Base-by-base conservation (phyloP, 2,113 vertebrate species). In the Shinisaurus crocodilurus region DNA sequence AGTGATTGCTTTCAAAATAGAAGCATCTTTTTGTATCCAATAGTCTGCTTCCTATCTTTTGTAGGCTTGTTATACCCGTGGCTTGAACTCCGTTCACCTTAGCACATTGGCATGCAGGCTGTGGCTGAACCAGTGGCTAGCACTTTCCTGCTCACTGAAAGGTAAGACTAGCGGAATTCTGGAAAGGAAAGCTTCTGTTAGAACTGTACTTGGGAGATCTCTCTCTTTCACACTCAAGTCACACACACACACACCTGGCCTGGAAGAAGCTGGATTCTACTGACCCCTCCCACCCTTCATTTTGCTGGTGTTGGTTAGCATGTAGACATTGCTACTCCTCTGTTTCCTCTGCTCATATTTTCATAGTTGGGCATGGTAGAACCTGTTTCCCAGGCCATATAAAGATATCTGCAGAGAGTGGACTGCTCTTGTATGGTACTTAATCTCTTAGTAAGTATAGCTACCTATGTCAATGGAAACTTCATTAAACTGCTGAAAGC, bases 21-120 rank as follows among this genome's bases (percentile, higher is more conserved):
- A 69, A 32, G 72, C 43, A 65, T 84, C 70, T 67, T 0, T 0
- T 0, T 0, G 20, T 67, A 81, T 57, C 18, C 16, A 0, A 0
- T 0, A 0, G 0, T 1, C 29, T 0, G 0, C 1, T 34, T 15
- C 23, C 86, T 92, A 23, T 87, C 16, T 90, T 88, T 88, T 83
- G 3, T 92, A 99, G 99, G 99, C 99, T 34, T 99, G 99, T 95
- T 99, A 98, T 69, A 72, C 98, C 16, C 97, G 99, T 7, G 99
- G 99, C 1, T 95, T 99, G 20, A 96, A 98, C 92, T 95, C 97
- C 32, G 93, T 97, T 0, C 88, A 69, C 12, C 93, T 99, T 3
- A 92, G 89, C 60, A 13, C 90, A 34, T 84, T 95, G 0, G 96
- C 98, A 92, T 99, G 98, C 93, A 94, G 93, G 0, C 97, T 97